Base-by-base conservation (phyloP, 2,888 invertebrate species). In the Temnothorax unifasciatus region DNA sequence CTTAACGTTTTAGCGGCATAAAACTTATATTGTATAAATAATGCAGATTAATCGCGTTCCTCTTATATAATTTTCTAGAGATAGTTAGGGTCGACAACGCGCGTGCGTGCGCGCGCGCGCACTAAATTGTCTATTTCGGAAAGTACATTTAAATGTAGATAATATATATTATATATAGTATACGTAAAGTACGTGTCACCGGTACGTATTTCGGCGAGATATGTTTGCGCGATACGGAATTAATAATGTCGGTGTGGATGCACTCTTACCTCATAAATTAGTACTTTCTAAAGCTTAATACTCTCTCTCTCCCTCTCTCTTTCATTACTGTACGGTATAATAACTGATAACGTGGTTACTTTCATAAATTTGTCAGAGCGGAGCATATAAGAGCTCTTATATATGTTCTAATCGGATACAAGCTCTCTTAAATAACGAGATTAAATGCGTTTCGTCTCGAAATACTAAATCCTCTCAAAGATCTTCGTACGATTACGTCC, bases 1-100 rank as follows among this genome's bases (percentile, higher is more conserved):
- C 90, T 91, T 91, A 91, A 91, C 89, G 89, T 92, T 89, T 92
- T 92, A 90, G 89, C 89, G 87, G 84, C 87, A 85, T 77, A 85
- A 77, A 83, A 86, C 77, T 81, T 84, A 86, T 82, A 87, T 61
- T 63, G 83, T 64, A 85, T 76, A 83, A 47, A 63, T 61, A 83
- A 85, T 82, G 87, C 83, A 85, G 82, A 91, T 87, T 86, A 85
- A 91, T 77, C 21, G 86, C 83, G 89, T 91, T 90, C 86, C 88
- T 91, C 90, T 87, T 85, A 89, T 85, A 89, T 89, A 88, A 91
- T 90, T 91, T 91, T 90, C 59, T 89, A 89, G 89, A 82, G 68
- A 66, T 90, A 91, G 87, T 68, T 86, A 90, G 82, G 85, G 61
- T 69, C 74, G 88, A 91, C 84, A 87, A 87, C 34, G 34, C 34